Percentiles rank a stretch among this genome's conserved stretches.
phyloP scores from a whole-genome alignment of 2,888 invertebrate genomes.

The Caenorhabditis wallacei region DNA sequence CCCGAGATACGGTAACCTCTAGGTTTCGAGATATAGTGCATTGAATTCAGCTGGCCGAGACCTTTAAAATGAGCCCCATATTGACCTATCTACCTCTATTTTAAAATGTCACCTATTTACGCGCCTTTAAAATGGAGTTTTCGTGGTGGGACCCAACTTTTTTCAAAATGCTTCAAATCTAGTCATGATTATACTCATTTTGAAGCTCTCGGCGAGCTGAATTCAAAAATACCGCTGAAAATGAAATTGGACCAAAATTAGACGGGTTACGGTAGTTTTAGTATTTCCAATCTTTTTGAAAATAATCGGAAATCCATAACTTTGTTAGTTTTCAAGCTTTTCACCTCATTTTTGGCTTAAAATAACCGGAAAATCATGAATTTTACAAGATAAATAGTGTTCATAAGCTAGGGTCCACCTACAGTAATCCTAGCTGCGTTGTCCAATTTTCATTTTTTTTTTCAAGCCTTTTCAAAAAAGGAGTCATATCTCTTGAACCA shows the following conservation, averaged over 20 bases:
- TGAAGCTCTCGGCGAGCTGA: neutral
- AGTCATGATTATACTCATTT: slow-evolving; percentile 10
- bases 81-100: neutral
- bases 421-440: too few species aligned
- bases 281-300: neutral
- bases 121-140: neutral
- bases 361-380: too few species aligned
- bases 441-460: too few species aligned
- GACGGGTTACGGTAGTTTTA: neutral
- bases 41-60: slow-evolving; percentile 5
- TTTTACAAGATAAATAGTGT: too few species aligned
- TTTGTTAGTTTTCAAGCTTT: too few species aligned
- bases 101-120: neutral
- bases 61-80: neutral
- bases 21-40: too few species aligned
- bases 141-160: slow-evolving; percentile 2
- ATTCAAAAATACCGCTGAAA: neutral
- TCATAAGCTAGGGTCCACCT: too few species aligned
- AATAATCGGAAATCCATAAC: too few species aligned
- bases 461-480: too few species aligned
- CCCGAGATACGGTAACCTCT: too few species aligned
- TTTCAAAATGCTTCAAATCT: neutral
- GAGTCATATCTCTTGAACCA: too few species aligned
- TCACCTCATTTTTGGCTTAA: too few species aligned
- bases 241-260: neutral